Percentiles rank a stretch among this genome's conserved stretches.
Conservation (phyloP, 1,140 invertebrate genomes). For the Bombus breviceps region DNA sequence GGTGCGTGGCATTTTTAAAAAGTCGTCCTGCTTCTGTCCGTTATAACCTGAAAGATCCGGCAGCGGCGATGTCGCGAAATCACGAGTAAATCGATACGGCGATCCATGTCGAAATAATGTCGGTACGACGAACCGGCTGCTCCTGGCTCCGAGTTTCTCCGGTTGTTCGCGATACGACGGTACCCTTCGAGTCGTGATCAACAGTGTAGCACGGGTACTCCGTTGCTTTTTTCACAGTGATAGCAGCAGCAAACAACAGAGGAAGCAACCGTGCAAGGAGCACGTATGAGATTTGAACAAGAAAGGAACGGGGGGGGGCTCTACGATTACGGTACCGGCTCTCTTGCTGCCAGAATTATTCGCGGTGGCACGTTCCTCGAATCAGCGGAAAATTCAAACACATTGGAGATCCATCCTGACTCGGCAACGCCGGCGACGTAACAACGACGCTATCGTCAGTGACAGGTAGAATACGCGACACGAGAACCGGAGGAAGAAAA, state of each 20-base stretch:
- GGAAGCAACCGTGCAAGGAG: not conserved
- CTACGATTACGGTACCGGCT: conserved; percentile 1
- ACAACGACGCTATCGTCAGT: conserved; percentile 3
- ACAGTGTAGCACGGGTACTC: not conserved
- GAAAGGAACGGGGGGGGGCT: not conserved
- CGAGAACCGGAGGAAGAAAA: not conserved
- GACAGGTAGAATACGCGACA: conserved; percentile 51
- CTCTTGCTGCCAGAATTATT: not conserved
- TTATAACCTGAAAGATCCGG: conserved; percentile 45
- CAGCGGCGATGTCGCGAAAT: conserved; percentile 45
- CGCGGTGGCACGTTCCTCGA: not conserved
- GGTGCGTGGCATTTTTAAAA: conserved; percentile 69
- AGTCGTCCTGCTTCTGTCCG: conserved; percentile 56
- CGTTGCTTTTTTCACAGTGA: not conserved
- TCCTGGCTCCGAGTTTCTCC: not conserved
- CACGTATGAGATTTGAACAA: conserved; percentile 8
- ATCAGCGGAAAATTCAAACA: conserved; percentile 55
- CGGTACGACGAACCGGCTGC: not conserved
- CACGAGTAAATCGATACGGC: conserved; percentile 25
- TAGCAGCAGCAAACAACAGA: not conserved
- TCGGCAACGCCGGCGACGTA: conserved; percentile 6
- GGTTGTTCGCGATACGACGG: not conserved
- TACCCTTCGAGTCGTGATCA: not conserved
- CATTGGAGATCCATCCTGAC: not conserved
- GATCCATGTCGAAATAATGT: conserved; percentile 30